phyloP scores from a whole-genome alignment of 2,797 vertebrate genomes.

The Sebastes itinus region DNA sequence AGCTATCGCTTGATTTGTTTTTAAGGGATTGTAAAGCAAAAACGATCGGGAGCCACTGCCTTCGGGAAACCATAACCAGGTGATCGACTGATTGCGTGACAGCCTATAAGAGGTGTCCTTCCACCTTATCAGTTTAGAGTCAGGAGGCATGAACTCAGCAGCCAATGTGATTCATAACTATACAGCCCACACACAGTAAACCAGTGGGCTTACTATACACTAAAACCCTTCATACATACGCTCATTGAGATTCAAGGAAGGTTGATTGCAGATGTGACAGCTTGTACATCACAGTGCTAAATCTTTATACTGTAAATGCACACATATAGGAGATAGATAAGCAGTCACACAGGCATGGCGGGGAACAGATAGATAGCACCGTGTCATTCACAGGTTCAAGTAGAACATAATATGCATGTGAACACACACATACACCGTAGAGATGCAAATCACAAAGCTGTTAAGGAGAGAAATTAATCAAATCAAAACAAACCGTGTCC shows the following conservation, averaged over 20 bases:
- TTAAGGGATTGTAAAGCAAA: neutral
- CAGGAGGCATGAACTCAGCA: neutral
- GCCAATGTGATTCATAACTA: slow-evolving; percentile 39
- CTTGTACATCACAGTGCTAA: slow-evolving; percentile 15
- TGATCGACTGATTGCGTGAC: neutral
- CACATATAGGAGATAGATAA: neutral
- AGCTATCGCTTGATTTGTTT: neutral
- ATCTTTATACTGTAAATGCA: slow-evolving; percentile 4
- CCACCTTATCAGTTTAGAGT: slow-evolving; percentile 15
- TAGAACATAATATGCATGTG: neutral
- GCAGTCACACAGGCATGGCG: neutral
- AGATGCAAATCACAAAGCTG: neutral
- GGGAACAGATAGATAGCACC: neutral
- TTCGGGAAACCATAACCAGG: neutral
- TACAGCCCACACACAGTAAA: neutral
- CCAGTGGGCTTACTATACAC: neutral
- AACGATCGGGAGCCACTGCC: too few relatives aligned
- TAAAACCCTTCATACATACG: slow-evolving; percentile 7
- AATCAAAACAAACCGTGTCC: neutral
- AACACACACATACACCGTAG: neutral
- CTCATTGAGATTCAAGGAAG: slow-evolving; percentile 44
- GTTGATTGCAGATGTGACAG: slow-evolving; percentile 27
- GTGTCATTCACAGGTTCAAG: neutral
- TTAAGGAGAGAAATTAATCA: neutral
- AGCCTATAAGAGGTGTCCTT: slow-evolving; percentile 3